These are phyloP conservation scores for Uropsilus gracilis DNA, from an alignment of 2,113 vertebrate genomes.

Conservation along the genomic window DNA sequence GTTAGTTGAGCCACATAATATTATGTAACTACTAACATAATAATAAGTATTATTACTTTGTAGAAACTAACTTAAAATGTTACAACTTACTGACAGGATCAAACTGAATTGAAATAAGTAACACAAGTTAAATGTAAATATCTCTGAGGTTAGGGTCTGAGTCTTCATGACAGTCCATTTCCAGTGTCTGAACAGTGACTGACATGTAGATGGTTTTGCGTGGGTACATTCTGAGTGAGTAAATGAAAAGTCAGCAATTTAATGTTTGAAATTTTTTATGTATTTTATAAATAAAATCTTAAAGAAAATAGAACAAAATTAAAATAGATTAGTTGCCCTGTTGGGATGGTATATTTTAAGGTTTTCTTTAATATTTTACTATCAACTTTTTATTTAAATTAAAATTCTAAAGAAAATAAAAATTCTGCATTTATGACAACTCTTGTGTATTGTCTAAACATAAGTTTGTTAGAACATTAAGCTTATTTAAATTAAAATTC, in stretches of 20 bases:
- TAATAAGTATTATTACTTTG: neutral
- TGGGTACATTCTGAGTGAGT: neutral
- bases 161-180: neutral
- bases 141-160: neutral
- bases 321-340: conserved; percentile 33
- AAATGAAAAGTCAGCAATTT: neutral
- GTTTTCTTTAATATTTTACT: neutral
- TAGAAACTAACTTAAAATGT: neutral
- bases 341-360: neutral
- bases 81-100: neutral
- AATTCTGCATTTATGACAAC: neutral
- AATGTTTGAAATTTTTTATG: conserved; percentile 37
- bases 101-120: conserved; percentile 23
- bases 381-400: neutral
- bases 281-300: conserved; percentile 51
- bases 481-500: no score
- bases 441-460: conserved; percentile 26
- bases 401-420: neutral
- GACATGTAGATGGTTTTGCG: neutral
- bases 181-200: neutral
- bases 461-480: neutral
- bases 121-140: neutral
- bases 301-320: conserved; percentile 38
- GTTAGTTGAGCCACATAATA: neutral
- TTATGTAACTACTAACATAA: neutral